These are phyloP conservation scores for Hoplostethus atlanticus DNA, from an alignment of 2,797 vertebrate species.

Conservation along the genomic window DNA sequence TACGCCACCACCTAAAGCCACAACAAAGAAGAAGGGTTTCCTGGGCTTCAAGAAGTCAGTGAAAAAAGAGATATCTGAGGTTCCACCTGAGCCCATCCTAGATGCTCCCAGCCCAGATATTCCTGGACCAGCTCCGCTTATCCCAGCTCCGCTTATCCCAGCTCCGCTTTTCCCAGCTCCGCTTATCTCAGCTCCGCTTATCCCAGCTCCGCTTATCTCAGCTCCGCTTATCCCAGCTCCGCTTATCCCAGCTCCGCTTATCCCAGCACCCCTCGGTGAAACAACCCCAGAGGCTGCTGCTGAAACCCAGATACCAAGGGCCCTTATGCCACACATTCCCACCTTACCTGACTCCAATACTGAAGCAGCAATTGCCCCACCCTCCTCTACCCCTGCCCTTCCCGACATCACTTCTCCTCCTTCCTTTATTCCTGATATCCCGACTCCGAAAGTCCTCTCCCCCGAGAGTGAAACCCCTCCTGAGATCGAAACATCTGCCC, in stretches of 20 bases:
- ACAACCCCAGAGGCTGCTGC: not conserved
- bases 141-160: conserved; percentile 40
- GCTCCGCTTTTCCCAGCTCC: too few species aligned
- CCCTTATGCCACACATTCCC: conserved; percentile 29
- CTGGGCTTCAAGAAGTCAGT: conserved; percentile 60
- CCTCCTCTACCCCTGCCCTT: conserved; percentile 22
- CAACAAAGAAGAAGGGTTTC: conserved; percentile 67
- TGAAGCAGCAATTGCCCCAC: conserved; percentile 13
- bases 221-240: conserved; percentile 56
- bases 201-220: not conserved
- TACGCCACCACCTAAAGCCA: conserved; percentile 56
- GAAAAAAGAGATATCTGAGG: conserved; percentile 35
- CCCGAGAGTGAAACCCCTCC: conserved; percentile 41
- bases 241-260: too few species aligned
- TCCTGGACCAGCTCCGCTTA: conserved; percentile 45
- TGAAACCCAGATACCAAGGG: conserved; percentile 16
- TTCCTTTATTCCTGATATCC: conserved; percentile 51
- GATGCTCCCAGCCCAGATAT: conserved; percentile 42
- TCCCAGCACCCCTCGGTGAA: not conserved
- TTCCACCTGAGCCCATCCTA: conserved; percentile 47
- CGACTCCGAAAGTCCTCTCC: conserved; percentile 18
- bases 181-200: too few species aligned
- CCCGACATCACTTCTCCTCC: conserved; percentile 38
- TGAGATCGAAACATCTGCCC: conserved; percentile 44
- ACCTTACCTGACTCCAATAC: conserved; percentile 17